phyloP scores from a whole-genome alignment of 2,113 vertebrate genomes.

The Urocynchramus pylzowi region DNA sequence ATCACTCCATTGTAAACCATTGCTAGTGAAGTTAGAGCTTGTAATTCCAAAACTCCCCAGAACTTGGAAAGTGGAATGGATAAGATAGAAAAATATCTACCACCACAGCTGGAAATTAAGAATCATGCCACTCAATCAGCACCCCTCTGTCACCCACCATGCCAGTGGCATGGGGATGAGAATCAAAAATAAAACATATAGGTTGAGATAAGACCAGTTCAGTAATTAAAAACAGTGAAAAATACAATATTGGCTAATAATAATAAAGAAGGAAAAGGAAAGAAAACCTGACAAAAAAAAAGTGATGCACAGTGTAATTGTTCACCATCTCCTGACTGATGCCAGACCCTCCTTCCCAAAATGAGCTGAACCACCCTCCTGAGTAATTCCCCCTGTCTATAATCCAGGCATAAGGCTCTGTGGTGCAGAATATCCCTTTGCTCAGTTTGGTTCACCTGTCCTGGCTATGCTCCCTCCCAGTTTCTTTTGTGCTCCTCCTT shows the following conservation, averaged over 20 bases:
- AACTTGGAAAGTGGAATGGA: not conserved
- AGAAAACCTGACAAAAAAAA: not conserved
- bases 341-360: fast-evolving
- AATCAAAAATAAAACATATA: not conserved
- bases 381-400: not conserved
- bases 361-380: not conserved
- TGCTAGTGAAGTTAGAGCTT: not conserved
- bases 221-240: not conserved
- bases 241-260: too few relatives aligned
- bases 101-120: not conserved
- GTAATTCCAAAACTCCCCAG: not conserved
- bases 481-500: not conserved
- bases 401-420: not conserved
- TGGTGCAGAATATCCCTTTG: not conserved
- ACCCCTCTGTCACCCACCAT: not conserved
- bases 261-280: not conserved
- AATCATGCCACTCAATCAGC: not conserved
- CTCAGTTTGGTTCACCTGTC: not conserved
- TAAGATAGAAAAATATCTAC: not conserved
- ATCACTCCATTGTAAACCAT: not conserved
- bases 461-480: not conserved
- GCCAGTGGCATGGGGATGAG: not conserved
- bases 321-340: fast-evolving
- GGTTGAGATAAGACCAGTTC: not conserved
- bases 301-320: not conserved